Evolutionary conservation across 2,113 vertebrate species (phyloP).

Genomic region (Agelaius tricolor): DNA sequence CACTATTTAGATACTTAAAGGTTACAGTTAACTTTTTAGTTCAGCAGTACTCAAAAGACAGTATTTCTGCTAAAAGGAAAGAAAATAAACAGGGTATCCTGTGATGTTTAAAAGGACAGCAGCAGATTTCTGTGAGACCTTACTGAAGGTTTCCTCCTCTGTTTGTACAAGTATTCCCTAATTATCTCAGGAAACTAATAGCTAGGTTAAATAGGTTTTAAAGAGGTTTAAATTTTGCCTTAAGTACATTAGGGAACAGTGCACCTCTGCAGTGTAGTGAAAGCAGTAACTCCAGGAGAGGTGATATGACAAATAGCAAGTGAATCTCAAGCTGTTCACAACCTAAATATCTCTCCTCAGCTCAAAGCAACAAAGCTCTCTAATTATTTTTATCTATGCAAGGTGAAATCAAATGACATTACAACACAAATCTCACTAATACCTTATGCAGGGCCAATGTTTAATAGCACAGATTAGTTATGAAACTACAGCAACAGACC

Average conservation of each 20-base stretch:
- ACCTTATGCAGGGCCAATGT: neutral
- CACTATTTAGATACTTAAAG: neutral
- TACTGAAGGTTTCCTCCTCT: neutral
- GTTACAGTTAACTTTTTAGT: neutral
- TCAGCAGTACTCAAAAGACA: neutral
- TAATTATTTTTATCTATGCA: neutral
- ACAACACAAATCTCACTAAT: neutral
- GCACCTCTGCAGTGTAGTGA: neutral
- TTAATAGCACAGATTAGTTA: neutral
- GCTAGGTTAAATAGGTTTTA: neutral
- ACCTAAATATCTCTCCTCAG: neutral
- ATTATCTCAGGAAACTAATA: neutral
- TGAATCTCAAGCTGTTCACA: neutral
- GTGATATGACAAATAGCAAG: neutral
- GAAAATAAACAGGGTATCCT: neutral
- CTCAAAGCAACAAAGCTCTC: neutral
- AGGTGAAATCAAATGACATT: neutral
- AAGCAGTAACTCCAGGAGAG: neutral
- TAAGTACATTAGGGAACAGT: neutral
- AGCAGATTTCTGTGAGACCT: neutral
- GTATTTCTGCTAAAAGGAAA: neutral
- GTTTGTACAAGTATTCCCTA: neutral
- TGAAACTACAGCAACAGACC: neutral
- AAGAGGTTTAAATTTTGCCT: neutral
- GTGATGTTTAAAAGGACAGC: neutral